Base-by-base conservation (phyloP, 2,113 vertebrate genomes). In the Pelvicachromis taeniatus region DNA sequence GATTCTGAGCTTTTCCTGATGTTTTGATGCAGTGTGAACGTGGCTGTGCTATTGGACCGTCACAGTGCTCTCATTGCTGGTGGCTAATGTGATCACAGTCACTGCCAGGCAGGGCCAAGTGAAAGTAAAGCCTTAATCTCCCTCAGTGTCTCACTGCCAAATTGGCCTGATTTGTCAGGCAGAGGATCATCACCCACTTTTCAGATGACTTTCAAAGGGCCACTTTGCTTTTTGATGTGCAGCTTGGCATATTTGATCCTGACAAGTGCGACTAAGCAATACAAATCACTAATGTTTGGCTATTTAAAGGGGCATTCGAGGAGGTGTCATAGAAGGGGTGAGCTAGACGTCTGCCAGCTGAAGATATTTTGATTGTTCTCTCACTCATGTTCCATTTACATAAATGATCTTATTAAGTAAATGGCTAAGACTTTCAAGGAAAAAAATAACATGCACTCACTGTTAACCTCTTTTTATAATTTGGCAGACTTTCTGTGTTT, bases 51-150 rank as follows among this genome's bases (percentile, higher is more conserved):
- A 85, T 35, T 55, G 91, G 77, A 80, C 86, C 3, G 83, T 94
- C 89, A 93, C 93, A 90, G 79, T 85, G 91, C 65, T n/a, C 87
- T 81, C 88, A 87, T 77, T 75, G 91, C 89, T 85, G 38, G 86
- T 82, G 85, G 88, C 86, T 94, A 93, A 94, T 93, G 91, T 93
- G 94, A 94, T 94, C 92, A 93, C 81, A 92, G 91, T 61, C 78
- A 81, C 90, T 88, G 88, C 86, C 89, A 81, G 77, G 86, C 87
- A 88, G 85, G 68, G 77, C 80, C 83, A 82, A 89, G 89, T 61
- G 86, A 85, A 85, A 86, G 91, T 23, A 83, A 87, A 91, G 89
- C 88, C 86, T 85, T 94, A 92, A 95, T 93, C 91, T 93, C 88
- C 56, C 29, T 84, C 78, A 89, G 48, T 92, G 85, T 91, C 85